A percentile compares a stretch with the other conserved stretches of the same genome.
phyloP scores from a whole-genome alignment of 2,888 invertebrate species.

The Hedya salicella region DNA sequence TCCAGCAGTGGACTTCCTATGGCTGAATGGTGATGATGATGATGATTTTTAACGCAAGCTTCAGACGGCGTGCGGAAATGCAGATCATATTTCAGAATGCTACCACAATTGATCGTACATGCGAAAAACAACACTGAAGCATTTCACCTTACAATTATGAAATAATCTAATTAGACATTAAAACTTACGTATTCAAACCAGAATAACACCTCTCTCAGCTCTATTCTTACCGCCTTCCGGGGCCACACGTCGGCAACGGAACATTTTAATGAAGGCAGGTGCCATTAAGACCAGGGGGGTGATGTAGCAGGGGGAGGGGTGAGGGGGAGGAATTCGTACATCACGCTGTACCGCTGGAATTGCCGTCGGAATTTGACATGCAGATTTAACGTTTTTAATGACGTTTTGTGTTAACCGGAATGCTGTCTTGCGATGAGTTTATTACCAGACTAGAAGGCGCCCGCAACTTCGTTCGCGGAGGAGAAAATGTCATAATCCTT shows the following conservation, averaged over 20 bases:
- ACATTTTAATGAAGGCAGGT: conserved; percentile 39
- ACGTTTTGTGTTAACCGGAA: not conserved
- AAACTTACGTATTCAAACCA: conserved; percentile 4
- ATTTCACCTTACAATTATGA: too few species aligned
- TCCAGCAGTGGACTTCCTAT: too few species aligned
- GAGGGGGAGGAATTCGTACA: conserved; percentile 25
- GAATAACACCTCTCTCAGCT: not conserved
- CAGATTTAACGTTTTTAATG: conserved; percentile 10
- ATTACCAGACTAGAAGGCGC: too few species aligned
- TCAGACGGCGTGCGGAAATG: too few species aligned
- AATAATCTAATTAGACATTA: conserved; percentile 15
- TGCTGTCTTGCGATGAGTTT: not conserved
- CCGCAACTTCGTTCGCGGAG: too few species aligned
- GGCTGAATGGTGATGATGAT: too few species aligned
- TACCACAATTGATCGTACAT: too few species aligned
- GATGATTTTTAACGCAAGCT: too few species aligned
- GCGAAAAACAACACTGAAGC: too few species aligned
- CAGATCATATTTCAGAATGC: too few species aligned
- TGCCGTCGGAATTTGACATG: conserved; percentile 22
- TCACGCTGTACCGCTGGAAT: conserved; percentile 28
- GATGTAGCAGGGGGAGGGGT: not conserved
- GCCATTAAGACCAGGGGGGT: conserved; percentile 19
- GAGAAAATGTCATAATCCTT: too few species aligned
- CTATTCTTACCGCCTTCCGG: conserved; percentile 29
- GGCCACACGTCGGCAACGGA: conserved; percentile 26